phyloP scores from a whole-genome alignment of 1,140 invertebrate species.

The Drosophila tsacasi region DNA sequence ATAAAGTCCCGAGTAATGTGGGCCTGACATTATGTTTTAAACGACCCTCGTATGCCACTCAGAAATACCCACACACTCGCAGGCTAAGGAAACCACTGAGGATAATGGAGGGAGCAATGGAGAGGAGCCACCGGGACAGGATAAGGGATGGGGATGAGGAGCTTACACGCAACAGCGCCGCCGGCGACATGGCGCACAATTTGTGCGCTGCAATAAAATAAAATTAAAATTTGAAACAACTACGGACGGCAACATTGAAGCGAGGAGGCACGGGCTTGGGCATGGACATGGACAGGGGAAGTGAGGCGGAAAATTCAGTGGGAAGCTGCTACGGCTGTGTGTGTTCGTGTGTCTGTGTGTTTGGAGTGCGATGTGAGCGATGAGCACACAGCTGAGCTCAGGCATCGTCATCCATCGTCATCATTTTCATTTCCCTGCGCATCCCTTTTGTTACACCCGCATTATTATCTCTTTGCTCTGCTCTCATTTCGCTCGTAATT shows the following conservation, averaged over 20 bases:
- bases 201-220: constrained; percentile 80
- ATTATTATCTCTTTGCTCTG: constrained; percentile 40
- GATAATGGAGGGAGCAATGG: background rate
- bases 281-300: background rate
- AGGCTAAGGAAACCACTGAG: constrained; percentile 36
- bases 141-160: constrained; percentile 21
- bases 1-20: background rate
- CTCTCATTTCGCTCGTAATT: constrained; percentile 66
- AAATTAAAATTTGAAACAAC: constrained; percentile 79
- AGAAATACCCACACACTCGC: constrained; percentile 4
- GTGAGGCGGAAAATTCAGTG: constrained; percentile 15
- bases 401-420: constrained; percentile 68
- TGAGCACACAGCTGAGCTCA: constrained; percentile 50
- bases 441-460: constrained; percentile 24
- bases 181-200: constrained; percentile 67
- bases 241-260: constrained; percentile 38
- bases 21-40: background rate
- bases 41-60: constrained; percentile 11
- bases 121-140: background rate
- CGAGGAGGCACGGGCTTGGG: background rate
- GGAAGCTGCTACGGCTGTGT: background rate
- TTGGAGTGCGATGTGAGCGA: constrained; percentile 35
- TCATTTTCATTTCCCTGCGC: constrained; percentile 32
- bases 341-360: constrained; percentile 6
- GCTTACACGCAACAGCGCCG: constrained; percentile 68